A percentile compares a stretch with the other conserved stretches of the same genome.
Evolutionary conservation across 2,113 vertebrate genomes (phyloP).

Genomic region (Salvelinus sp.): DNA sequence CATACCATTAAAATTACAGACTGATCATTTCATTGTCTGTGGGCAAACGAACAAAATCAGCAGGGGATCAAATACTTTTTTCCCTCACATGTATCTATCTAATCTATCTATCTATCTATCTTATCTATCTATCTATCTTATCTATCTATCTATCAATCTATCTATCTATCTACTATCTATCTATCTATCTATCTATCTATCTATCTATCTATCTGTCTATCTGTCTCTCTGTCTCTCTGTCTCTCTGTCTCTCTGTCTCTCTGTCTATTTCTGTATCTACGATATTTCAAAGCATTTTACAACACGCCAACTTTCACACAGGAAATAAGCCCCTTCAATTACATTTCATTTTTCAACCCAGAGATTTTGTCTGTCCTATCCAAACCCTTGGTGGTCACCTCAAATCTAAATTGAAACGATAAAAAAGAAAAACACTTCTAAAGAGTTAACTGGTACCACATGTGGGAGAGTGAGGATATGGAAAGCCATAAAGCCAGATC

Average conservation of each 20-base stretch:
- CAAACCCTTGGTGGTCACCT: constrained; percentile 12
- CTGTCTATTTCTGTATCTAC: neutral
- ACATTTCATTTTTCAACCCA: neutral
- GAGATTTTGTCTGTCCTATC: neutral
- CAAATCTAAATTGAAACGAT: constrained; percentile 38
- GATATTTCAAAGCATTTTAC: neutral
- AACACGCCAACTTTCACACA: neutral
- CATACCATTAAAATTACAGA: too few relatives aligned
- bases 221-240: neutral
- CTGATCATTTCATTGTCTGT: too few relatives aligned
- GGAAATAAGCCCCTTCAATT: neutral
- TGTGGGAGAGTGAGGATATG: constrained; percentile 46
- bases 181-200: too few relatives aligned
- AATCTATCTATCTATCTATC: neutral
- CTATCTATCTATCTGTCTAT: too few relatives aligned
- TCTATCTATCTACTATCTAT: neutral
- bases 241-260: neutral
- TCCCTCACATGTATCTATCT: too few relatives aligned
- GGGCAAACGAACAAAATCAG: too few relatives aligned
- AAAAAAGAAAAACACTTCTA: constrained; percentile 45
- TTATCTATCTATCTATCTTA: neutral
- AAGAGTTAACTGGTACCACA: constrained; percentile 31
- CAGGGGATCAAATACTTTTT: too few relatives aligned
- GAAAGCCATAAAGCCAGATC: constrained; percentile 41
- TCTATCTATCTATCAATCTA: neutral